Percentiles rank a stretch among this genome's conserved stretches.
phyloP scores from a whole-genome alignment of 1,140 invertebrate genomes.

The Delia radicum region DNA sequence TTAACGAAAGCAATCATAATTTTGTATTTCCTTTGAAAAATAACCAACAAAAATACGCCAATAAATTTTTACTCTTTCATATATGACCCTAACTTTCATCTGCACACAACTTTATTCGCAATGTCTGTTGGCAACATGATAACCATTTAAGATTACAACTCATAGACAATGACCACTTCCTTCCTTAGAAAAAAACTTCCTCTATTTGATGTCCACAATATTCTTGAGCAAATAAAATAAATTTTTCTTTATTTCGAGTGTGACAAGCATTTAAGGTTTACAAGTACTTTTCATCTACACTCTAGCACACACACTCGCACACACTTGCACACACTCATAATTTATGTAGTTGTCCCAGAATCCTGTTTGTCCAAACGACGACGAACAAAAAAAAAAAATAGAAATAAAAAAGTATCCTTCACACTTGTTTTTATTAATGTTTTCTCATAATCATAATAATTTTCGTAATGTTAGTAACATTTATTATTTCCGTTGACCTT shows the following conservation, averaged over 20 bases:
- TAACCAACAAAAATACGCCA: too few relatives aligned
- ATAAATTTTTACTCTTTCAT: too few relatives aligned
- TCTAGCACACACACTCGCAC: not conserved
- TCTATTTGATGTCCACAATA: not conserved
- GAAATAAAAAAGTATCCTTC: too few relatives aligned
- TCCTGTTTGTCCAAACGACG: too few relatives aligned
- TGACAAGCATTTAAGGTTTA: not conserved
- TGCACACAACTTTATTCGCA: too few relatives aligned
- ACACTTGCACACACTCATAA: not conserved
- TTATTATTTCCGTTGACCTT: constrained; percentile 22
- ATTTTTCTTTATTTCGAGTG: not conserved
- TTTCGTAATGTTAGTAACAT: constrained; percentile 19
- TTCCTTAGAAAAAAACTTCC: not conserved
- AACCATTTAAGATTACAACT: not conserved
- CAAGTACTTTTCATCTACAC: not conserved
- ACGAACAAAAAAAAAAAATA: too few relatives aligned
- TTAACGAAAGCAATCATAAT: too few relatives aligned
- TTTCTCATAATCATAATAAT: constrained; percentile 16
- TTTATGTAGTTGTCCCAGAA: too few relatives aligned
- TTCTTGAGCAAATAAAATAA: not conserved
- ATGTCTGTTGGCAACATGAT: not conserved
- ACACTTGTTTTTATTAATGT: constrained; percentile 21
- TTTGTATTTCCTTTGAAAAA: too few relatives aligned
- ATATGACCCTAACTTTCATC: not conserved
- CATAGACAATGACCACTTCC: not conserved